Evolutionary conservation across 2,888 invertebrate species (phyloP).

Genomic region (Drosophila nr. medialis): DNA sequence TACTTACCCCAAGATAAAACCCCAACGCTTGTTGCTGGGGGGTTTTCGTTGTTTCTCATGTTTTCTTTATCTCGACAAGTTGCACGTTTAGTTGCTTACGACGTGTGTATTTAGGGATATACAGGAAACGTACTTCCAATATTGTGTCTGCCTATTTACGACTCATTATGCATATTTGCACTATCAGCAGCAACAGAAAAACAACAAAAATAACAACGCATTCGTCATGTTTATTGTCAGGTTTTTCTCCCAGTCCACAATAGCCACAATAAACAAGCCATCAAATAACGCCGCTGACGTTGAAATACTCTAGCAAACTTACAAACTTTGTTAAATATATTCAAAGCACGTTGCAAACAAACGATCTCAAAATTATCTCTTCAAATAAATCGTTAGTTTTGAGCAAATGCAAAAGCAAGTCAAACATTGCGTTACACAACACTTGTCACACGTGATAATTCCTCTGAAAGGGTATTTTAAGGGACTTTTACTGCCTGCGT

Average conservation of each 20-base stretch:
- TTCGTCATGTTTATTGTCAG: slow-evolving; percentile 49
- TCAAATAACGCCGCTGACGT: background rate
- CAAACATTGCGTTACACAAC: background rate
- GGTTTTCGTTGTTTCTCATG: background rate
- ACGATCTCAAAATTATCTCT: background rate
- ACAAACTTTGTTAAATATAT: background rate
- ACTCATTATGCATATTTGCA: slow-evolving; percentile 65
- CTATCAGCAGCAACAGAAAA: slow-evolving; percentile 54
- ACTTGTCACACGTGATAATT: background rate
- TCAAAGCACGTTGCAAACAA: background rate
- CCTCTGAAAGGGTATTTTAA: slow-evolving; percentile 39
- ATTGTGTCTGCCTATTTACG: slow-evolving; percentile 36
- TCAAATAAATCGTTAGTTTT: background rate
- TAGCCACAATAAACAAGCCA: slow-evolving; percentile 25
- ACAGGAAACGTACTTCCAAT: slow-evolving; percentile 48
- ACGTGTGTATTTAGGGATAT: slow-evolving; percentile 6
- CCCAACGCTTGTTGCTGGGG: background rate
- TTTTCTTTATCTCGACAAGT: slow-evolving; percentile 3
- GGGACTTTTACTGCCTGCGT: slow-evolving; percentile 50
- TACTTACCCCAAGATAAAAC: slow-evolving; percentile 15
- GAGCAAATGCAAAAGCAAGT: background rate
- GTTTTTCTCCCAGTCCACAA: slow-evolving; percentile 42
- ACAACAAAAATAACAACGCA: slow-evolving; percentile 28
- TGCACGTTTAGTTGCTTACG: background rate
- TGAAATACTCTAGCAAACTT: slow-evolving; percentile 19